Evolutionary conservation across 92 coral and sea anemone genomes (phyloP).

Genomic region (Zoanthus gigantus): DNA sequence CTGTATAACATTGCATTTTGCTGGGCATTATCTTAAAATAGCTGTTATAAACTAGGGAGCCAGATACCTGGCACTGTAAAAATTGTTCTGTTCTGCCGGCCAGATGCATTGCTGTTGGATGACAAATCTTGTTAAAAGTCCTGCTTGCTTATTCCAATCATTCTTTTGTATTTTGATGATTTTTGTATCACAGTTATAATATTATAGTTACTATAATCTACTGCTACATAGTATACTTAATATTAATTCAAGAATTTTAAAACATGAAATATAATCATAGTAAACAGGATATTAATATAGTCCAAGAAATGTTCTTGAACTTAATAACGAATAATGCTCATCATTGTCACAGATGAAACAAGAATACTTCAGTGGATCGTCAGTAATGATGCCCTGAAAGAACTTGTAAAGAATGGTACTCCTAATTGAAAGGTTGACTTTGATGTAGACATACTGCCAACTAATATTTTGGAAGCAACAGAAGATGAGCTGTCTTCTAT

Average conservation of each 20-base stretch:
- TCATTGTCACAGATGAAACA: neutral
- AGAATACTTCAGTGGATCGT: neutral
- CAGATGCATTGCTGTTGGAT: neutral
- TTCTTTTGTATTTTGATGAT: neutral
- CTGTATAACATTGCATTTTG: neutral
- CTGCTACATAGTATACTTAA: too few relatives aligned
- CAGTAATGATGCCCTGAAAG: neutral
- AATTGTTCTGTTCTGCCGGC: conserved; percentile 8
- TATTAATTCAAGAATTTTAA: too few relatives aligned
- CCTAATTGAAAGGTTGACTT: neutral
- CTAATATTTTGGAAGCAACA: neutral
- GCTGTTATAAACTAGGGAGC: neutral
- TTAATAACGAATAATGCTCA: neutral
- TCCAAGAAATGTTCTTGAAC: neutral
- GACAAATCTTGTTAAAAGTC: neutral
- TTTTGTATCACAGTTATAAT: neutral
- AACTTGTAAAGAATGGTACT: neutral
- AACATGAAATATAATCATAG: neutral
- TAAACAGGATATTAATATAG: neutral
- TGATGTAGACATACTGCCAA: neutral
- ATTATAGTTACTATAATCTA: too few relatives aligned
- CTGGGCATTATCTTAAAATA: neutral
- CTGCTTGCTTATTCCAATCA: neutral
- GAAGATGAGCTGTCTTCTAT: conserved; percentile 7
- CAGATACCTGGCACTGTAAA: conserved; percentile 2